These are phyloP conservation scores for Porites lutea DNA, from an alignment of 64 coral and sea anemone genomes.

Conservation along the genomic window DNA sequence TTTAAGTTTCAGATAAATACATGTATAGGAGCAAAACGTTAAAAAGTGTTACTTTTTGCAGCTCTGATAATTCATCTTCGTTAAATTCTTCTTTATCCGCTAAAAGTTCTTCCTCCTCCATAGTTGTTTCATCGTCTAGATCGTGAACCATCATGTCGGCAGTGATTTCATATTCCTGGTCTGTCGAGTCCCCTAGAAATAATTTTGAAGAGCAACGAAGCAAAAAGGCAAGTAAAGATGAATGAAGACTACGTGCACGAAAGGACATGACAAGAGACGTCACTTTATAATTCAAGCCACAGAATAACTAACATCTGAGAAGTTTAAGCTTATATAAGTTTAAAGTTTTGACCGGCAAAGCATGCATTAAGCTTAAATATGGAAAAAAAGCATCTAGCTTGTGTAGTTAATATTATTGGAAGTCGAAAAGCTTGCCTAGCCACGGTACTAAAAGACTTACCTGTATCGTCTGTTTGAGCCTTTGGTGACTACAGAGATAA, in stretches of 20 bases:
- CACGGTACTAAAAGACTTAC: not conserved
- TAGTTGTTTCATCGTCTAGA: slow-evolving; percentile 96
- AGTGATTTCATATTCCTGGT: slow-evolving; percentile 93
- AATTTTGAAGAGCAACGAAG: not conserved
- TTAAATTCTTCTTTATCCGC: slow-evolving; percentile 88
- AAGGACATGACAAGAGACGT: too few relatives aligned
- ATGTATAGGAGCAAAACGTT: not conserved
- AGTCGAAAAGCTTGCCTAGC: too few relatives aligned
- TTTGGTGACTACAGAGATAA: slow-evolving; percentile 32
- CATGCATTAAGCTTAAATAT: too few relatives aligned
- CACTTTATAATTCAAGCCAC: too few relatives aligned
- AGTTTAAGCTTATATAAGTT: too few relatives aligned
- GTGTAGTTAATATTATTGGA: too few relatives aligned
- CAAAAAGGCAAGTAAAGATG: not conserved
- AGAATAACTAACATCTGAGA: too few relatives aligned
- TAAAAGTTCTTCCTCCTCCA: slow-evolving; percentile 97
- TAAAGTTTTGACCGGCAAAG: too few relatives aligned
- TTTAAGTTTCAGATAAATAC: too few relatives aligned
- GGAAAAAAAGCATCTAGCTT: too few relatives aligned
- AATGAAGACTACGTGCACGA: too few relatives aligned
- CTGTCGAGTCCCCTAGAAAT: slow-evolving; percentile 66
- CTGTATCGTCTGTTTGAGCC: slow-evolving; percentile 25
- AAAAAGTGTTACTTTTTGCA: slow-evolving; percentile 75
- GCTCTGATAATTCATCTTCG: slow-evolving; percentile 85
- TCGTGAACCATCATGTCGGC: slow-evolving; percentile 95